Evolutionary conservation across 1,140 invertebrate genomes (phyloP).

Genomic region (Sinella curviseta): DNA sequence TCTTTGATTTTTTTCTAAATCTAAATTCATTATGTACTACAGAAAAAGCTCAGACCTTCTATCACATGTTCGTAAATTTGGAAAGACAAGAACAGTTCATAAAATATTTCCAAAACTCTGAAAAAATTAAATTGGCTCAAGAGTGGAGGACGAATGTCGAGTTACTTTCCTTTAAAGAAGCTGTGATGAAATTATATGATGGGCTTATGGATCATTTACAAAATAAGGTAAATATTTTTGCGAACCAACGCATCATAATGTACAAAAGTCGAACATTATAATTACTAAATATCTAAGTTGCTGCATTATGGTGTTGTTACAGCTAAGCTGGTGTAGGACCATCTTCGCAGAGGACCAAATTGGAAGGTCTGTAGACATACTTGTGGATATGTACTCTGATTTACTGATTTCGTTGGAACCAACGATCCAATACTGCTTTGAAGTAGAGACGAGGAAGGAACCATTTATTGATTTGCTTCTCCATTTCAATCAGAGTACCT

Average conservation of each 20-base stretch:
- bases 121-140: constrained; percentile 45
- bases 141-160: constrained; percentile 48
- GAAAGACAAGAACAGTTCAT: constrained; percentile 44
- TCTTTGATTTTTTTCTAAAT: not conserved
- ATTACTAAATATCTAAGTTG: not conserved
- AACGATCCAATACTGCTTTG: constrained; percentile 46
- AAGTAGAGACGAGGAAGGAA: constrained; percentile 44
- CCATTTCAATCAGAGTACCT: constrained; percentile 44
- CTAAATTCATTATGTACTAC: too few species aligned
- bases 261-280: not conserved
- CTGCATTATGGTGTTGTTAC: too few species aligned
- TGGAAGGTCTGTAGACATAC: constrained; percentile 34
- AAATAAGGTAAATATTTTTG: constrained; percentile 38
- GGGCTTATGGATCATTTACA: constrained; percentile 44
- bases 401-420: constrained; percentile 42
- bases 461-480: constrained; percentile 46
- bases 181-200: constrained; percentile 43
- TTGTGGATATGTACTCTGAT: constrained; percentile 45
- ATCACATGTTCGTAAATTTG: constrained; percentile 47
- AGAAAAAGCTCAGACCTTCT: constrained; percentile 47
- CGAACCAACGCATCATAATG: not conserved
- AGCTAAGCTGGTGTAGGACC: constrained; percentile 47
- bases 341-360: constrained; percentile 40
- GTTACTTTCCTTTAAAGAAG: constrained; percentile 45
- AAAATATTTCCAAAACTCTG: constrained; percentile 48